phyloP scores from a whole-genome alignment of 1,140 invertebrate genomes.

The Drosophila prosaltans region DNA sequence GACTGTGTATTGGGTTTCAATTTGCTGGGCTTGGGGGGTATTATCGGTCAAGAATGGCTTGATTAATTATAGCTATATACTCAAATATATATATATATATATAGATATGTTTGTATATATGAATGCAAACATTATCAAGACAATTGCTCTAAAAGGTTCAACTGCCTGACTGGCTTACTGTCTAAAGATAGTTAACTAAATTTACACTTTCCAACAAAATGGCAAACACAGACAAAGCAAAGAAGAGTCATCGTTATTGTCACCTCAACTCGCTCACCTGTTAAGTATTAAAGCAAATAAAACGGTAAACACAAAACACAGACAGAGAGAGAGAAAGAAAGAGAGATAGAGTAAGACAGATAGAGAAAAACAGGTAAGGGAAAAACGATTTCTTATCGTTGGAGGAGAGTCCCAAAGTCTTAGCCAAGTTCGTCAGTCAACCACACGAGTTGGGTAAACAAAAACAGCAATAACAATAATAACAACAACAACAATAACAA shows the following conservation, averaged over 20 bases:
- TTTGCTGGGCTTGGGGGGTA: not conserved
- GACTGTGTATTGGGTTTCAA: not conserved
- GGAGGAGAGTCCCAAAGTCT: conserved; percentile 12
- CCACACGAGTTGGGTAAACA: conserved; percentile 10
- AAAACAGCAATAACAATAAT: not conserved
- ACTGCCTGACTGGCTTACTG: no score
- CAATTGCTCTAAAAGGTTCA: not conserved
- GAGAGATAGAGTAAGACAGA: not conserved
- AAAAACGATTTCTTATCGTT: not conserved
- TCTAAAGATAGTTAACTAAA: conserved; percentile 9
- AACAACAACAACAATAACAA: conserved; percentile 1
- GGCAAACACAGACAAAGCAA: conserved; percentile 20
- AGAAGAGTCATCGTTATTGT: conserved; percentile 14
- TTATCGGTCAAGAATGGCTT: conserved; percentile 14
- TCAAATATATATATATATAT: not conserved
- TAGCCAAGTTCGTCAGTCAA: conserved; percentile 3
- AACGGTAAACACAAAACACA: conserved; percentile 1
- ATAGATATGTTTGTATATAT: not conserved
- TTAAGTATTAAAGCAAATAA: conserved; percentile 9
- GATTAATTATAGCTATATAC: conserved; percentile 13
- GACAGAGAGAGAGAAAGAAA: not conserved
- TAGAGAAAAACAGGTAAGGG: not conserved
- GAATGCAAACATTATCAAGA: not conserved
- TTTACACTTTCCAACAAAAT: conserved; percentile 18
- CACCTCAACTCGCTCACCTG: conserved; percentile 7